Evolutionary conservation across 2,888 invertebrate species (phyloP), one percentile per base, ranked within the genome.

Genomic region (Calliscelio sp.): DNA sequence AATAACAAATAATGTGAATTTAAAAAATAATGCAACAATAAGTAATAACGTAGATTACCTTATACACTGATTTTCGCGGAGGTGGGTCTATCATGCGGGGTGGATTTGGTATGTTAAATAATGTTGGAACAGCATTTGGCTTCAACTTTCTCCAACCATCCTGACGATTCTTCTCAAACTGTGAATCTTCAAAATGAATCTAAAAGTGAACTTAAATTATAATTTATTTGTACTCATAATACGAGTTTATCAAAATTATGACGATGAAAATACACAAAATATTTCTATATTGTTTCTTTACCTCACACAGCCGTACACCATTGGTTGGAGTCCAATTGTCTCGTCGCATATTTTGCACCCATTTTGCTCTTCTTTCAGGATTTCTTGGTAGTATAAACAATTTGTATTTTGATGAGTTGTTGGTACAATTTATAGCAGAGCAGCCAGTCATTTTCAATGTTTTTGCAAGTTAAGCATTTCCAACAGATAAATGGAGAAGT

Each of bases 91-190:
- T 44, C 53, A 28, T 44, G 10, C 14, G 18, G 2, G 59, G 51
- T 22, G 44, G 46, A 61, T 73, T 61, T 24, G 73, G 73, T 20
- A 49, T 38, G 35, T 61, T 32, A 16, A 73, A 73, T 38, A 73
- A 49, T 18, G 73, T 73, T 20, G 73, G 73, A 14, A 73, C 20
- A 6, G 73, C 59, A 61, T 59, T 61, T 10, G 46, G 73, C 16
- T 32, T 73, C 8, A 73, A 32, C 32, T 71, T 71, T 20, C 8
- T 41, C 32, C 25, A 57, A n/a, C 71, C 44, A 57, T 71, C 71
- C 35, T 35, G 20, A 10, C 73, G 59, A 22, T 46, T 14, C 16
- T 49, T 1, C 20, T 73, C 73, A 51, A 35, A 73, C 18, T 46
- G 49, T 20, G 49, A 24, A 1, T 46, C 38, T 24, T 73, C 73